Percentiles rank a stretch among this genome's conserved stretches.
These are phyloP conservation scores for Drosophila macrospina DNA, from an alignment of 2,888 invertebrate genomes.

Conservation along the genomic window DNA sequence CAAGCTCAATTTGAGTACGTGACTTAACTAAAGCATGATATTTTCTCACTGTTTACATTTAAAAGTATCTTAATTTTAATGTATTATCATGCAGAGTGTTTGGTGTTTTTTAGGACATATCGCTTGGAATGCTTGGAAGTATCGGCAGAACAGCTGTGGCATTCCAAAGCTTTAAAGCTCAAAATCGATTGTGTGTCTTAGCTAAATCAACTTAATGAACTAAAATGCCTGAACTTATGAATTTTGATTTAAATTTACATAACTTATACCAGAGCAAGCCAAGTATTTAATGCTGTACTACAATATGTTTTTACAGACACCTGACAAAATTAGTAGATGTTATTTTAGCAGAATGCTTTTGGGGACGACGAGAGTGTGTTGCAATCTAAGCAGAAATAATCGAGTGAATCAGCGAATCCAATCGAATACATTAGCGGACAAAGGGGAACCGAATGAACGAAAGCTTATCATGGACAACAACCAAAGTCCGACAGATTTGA, in stretches of 20 bases:
- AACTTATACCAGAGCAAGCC: constrained; percentile 24
- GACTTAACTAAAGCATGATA: too few species aligned
- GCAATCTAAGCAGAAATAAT: neutral
- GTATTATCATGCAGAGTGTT: neutral
- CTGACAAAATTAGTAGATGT: neutral
- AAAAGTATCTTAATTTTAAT: constrained; percentile 22
- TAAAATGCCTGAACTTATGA: neutral
- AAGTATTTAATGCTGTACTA: neutral
- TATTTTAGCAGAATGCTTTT: constrained; percentile 16
- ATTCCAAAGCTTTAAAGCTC: constrained; percentile 31
- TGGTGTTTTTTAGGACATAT: constrained; percentile 43
- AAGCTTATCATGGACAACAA: constrained; percentile 56
- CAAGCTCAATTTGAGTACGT: too few species aligned
- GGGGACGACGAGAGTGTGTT: neutral
- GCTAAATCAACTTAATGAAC: constrained; percentile 3
- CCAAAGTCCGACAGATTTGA: constrained; percentile 35
- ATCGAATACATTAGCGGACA: neutral
- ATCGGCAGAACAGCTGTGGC: constrained; percentile 24
- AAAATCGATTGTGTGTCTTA: constrained; percentile 15
- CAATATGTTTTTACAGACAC: neutral
- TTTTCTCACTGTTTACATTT: neutral
- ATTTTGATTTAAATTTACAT: neutral
- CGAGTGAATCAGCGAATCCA: neutral
- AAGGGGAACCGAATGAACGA: neutral
- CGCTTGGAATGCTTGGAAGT: constrained; percentile 12